These are phyloP conservation scores for Poeciliopsis turrubarensis DNA, from an alignment of 2,113 vertebrate genomes.

Conservation along the genomic window DNA sequence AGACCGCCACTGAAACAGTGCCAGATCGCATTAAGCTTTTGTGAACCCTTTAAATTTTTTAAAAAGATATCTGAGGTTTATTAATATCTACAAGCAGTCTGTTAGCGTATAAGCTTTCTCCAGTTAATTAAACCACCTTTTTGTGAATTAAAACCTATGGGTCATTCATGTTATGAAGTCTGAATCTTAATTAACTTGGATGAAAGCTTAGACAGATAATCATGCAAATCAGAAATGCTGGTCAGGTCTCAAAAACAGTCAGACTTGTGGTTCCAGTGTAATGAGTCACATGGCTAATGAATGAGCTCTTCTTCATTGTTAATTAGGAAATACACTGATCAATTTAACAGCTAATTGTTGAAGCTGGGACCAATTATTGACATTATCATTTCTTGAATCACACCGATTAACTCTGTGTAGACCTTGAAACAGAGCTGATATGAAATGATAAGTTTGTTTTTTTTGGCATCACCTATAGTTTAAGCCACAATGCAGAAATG, in stretches of 20 bases:
- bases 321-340: constrained; percentile 48
- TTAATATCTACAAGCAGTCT: constrained; percentile 18
- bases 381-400: constrained; percentile 35
- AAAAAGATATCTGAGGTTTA: background rate
- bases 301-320: constrained; percentile 4
- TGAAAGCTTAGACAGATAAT: background rate
- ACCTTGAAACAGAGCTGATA: constrained; percentile 17
- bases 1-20: background rate
- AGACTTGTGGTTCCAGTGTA: constrained; percentile 28
- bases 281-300: constrained; percentile 34
- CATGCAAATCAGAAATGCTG: background rate
- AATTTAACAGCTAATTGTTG: constrained; percentile 36
- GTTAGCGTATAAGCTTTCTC: constrained; percentile 27
- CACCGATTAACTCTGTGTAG: constrained; percentile 26
- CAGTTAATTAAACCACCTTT: constrained; percentile 26
- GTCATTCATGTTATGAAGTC: constrained; percentile 14
- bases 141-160: constrained; percentile 8
- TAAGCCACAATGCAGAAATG: too few relatives aligned
- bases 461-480: constrained; percentile 1
- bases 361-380: constrained; percentile 31
- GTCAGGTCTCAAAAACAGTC: constrained; percentile 8
- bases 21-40: background rate
- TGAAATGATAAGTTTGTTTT: background rate
- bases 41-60: background rate
- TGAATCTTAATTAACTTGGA: constrained; percentile 11